Evolutionary conservation across 2,797 vertebrate species (phyloP), one percentile per base, ranked within the genome.

Genomic region (Ctenosaura bakeri): DNA sequence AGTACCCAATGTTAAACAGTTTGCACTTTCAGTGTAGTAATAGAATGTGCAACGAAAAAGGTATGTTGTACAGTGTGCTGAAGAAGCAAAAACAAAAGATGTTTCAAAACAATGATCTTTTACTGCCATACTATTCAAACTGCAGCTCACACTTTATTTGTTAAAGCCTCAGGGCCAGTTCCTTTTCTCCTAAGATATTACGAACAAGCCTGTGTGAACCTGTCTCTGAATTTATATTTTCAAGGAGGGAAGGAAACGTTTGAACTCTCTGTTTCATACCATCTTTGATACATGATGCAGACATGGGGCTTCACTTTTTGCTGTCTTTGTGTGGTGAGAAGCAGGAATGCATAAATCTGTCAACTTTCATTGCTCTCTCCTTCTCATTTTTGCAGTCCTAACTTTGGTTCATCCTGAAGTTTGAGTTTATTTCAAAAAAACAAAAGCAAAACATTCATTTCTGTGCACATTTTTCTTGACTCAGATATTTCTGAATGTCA

Each of bases 161-260:
- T 52, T 52, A 42, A 52, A 79, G 59, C 76, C 78, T 56, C 52
- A 59, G 79, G 79, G 50, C 35, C 64, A 82, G 52, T 73, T 50
- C 77, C 46, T 26, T 87, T 87, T 78, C n/a, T 73, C 50, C 52
- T 69, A 54, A 35, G 6, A 52, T 88, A 71, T 78, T 69, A 80
- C 18, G 32, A 73, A 59, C 38, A 79, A 87, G 35, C 78, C 35
- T 73, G 66, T n/a, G 16, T 29, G 59, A 78, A 88, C 66, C 35
- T 59, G 22, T 88, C 42, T 69, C n/a, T 59, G 42, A 9, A 88
- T 74, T 88, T 73, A 10, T 59, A 16, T 24, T 66, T 66, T 35
- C 13, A 0, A 26, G 46, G 12, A 69, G 46, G 13, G 22, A 74
- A 71, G 64, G 64, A 80, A 79, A 88, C 54, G 32, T 29, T 88